Percentiles rank a stretch among this genome's conserved stretches.
phyloP scores from a whole-genome alignment of 2,113 vertebrate genomes.

The Lycaon pictus region DNA sequence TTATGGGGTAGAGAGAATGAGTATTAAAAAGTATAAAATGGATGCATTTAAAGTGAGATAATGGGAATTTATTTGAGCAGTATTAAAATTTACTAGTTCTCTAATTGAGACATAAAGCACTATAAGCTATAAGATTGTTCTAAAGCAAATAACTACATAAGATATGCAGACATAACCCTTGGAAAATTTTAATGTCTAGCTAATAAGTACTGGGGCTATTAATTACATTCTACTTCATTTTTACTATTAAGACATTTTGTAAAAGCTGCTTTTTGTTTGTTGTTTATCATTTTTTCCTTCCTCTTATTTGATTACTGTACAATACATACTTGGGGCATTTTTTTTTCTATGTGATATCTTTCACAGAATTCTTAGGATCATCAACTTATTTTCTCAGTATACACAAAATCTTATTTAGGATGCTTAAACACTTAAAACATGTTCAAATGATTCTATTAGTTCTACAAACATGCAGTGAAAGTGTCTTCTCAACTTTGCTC shows the following conservation, averaged over 20 bases:
- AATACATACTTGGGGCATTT: not conserved
- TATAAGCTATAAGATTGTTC: not conserved
- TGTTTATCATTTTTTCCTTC: conserved; percentile 22
- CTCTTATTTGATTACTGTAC: not conserved
- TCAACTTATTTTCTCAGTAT: not conserved
- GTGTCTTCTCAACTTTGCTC: not conserved
- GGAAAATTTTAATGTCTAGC: not conserved
- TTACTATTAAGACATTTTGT: not conserved
- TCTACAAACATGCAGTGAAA: not conserved
- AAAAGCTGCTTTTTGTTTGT: conserved; percentile 1
- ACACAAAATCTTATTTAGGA: not conserved
- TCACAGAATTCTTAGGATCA: not conserved
- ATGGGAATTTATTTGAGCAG: not conserved
- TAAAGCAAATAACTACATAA: conserved; percentile 19
- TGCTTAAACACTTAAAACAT: not conserved
- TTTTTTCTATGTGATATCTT: not conserved
- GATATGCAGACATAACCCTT: not conserved
- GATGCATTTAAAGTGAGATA: not conserved
- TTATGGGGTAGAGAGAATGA: not conserved
- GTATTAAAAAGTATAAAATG: not conserved
- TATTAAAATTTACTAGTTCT: not conserved
- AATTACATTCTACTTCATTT: not conserved
- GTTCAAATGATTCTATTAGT: not conserved
- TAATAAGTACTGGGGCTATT: not conserved
- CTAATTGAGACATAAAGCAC: not conserved